Conservation (phyloP, 2,888 invertebrate species). For the Elysia crispata region DNA sequence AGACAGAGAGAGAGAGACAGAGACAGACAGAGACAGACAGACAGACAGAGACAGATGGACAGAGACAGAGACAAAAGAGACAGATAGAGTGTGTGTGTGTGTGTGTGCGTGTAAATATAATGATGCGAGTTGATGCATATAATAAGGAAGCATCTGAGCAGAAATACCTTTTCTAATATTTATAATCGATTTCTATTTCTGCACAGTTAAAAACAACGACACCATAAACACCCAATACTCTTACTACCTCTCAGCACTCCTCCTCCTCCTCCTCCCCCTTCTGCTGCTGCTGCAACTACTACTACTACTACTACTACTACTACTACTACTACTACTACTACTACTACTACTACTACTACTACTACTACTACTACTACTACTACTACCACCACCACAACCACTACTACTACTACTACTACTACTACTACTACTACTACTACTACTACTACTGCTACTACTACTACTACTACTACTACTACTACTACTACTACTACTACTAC, state of each 20-base stretch:
- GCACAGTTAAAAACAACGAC: too few relatives aligned
- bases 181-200: too few relatives aligned
- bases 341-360: slow-evolving; percentile 39
- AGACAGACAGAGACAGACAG: too few relatives aligned
- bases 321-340: slow-evolving; percentile 34
- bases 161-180: too few relatives aligned
- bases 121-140: too few relatives aligned
- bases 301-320: neutral
- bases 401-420: neutral
- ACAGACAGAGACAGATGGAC: too few relatives aligned
- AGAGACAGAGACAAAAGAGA: too few relatives aligned
- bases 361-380: slow-evolving; percentile 33
- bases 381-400: neutral
- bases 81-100: too few relatives aligned
- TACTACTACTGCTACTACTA: neutral
- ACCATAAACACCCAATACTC: too few relatives aligned
- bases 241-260: neutral
- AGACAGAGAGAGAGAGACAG: too few relatives aligned
- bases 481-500: neutral
- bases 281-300: neutral
- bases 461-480: neutral
- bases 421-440: neutral
- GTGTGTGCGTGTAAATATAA: too few relatives aligned
- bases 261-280: neutral
- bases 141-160: too few relatives aligned